Evolutionary conservation across 2,113 vertebrate species (phyloP).

Genomic region (Lethenteron camtschaticum): DNA sequence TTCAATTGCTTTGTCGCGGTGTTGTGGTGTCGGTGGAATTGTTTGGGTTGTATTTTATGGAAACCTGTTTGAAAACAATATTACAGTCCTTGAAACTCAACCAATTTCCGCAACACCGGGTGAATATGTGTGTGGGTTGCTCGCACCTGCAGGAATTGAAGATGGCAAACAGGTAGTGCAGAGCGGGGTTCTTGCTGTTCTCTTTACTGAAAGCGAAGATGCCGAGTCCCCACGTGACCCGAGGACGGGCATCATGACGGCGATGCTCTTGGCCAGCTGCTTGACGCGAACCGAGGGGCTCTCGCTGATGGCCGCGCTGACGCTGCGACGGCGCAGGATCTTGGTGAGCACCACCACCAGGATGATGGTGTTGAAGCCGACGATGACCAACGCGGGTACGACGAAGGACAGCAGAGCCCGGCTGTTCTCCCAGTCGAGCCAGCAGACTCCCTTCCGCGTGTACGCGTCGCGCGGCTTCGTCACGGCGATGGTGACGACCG

Average conservation of each 20-base stretch:
- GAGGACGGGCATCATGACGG: conserved; percentile 46
- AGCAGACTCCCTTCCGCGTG: conserved; percentile 27
- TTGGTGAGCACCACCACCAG: conserved; percentile 35
- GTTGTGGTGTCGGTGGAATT: not conserved
- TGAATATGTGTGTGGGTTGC: not conserved
- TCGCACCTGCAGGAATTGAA: conserved; percentile 57
- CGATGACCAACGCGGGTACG: conserved; percentile 38
- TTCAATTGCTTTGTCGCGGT: not conserved
- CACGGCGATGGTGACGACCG: conserved; percentile 32
- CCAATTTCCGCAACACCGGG: not conserved
- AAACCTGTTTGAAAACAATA: not conserved
- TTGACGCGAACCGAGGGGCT: conserved; percentile 26
- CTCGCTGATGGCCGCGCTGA: conserved; percentile 18
- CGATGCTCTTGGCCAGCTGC: conserved; percentile 36
- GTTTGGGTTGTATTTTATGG: not conserved
- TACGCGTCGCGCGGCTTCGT: conserved; percentile 31
- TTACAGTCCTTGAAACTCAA: not conserved
- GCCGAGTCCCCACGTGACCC: conserved; percentile 62
- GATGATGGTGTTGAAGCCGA: conserved; percentile 38
- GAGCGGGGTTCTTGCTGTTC: conserved; percentile 9
- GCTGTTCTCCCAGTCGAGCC: conserved; percentile 46
- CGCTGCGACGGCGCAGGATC: conserved; percentile 27
- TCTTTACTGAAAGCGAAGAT: conserved; percentile 23
- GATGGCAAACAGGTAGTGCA: conserved; percentile 31
- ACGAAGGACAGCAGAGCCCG: conserved; percentile 45